Percentiles rank a stretch among this genome's conserved stretches.
Evolutionary conservation across 1,140 invertebrate genomes (phyloP).

Genomic region (Druon quercuslanigerum): DNA sequence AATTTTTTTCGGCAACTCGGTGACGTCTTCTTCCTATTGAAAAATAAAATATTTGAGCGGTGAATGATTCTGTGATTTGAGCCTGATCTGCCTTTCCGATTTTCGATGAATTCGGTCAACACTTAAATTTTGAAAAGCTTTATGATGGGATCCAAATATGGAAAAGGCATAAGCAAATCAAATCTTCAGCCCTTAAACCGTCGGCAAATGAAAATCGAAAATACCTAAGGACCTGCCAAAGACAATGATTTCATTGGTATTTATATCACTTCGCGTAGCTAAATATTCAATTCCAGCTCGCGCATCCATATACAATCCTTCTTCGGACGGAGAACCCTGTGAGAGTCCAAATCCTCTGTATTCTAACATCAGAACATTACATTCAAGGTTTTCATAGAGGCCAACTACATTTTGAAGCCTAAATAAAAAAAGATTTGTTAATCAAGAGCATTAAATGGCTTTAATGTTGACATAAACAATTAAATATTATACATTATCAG

Average conservation of each 20-base stretch:
- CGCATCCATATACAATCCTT: conserved; percentile 91
- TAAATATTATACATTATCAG: not conserved
- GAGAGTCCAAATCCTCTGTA: conserved; percentile 97
- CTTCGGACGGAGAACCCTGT: conserved; percentile 90
- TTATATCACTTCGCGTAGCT: conserved; percentile 86
- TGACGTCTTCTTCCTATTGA: too few relatives aligned
- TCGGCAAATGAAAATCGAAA: not conserved
- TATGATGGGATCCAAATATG: too few relatives aligned
- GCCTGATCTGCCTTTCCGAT: too few relatives aligned
- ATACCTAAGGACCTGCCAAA: conserved; percentile 94
- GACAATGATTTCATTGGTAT: conserved; percentile 90
- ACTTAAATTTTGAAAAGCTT: too few relatives aligned
- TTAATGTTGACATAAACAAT: not conserved
- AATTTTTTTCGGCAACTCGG: too few relatives aligned
- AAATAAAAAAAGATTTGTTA: conserved; percentile 32
- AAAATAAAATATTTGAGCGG: too few relatives aligned
- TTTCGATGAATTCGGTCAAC: too few relatives aligned
- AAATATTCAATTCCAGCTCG: conserved; percentile 91
- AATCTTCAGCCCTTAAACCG: too few relatives aligned
- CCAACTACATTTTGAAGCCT: conserved; percentile 86
- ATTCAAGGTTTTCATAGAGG: conserved; percentile 86
- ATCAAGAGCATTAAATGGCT: not conserved
- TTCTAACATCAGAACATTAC: conserved; percentile 93
- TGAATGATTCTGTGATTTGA: too few relatives aligned
- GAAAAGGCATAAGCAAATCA: too few relatives aligned